Percentiles rank a stretch among this genome's conserved stretches.
Evolutionary conservation across 2,888 invertebrate species (phyloP).

Genomic region (Chloroclystis v-ata): DNA sequence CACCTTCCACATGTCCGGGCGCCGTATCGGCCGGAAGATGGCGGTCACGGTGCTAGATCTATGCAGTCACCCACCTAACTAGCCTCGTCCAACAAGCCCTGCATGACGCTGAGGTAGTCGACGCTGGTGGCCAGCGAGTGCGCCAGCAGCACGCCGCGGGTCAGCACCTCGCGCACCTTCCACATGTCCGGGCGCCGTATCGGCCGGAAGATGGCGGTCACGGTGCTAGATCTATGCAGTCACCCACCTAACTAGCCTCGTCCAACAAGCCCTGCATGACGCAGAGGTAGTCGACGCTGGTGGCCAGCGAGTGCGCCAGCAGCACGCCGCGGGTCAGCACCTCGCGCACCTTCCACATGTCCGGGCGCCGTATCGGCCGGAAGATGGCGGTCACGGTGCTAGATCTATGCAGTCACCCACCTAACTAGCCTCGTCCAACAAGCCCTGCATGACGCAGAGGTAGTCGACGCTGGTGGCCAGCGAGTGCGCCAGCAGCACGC

Average conservation of each 20-base stretch:
- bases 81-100: constrained; percentile 60
- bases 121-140: constrained; percentile 71
- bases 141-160: constrained; percentile 61
- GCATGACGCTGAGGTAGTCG: constrained; percentile 72
- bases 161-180: too few relatives aligned
- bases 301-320: constrained; percentile 67
- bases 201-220: too few relatives aligned
- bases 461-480: constrained; percentile 72
- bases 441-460: constrained; percentile 68
- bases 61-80: constrained; percentile 49
- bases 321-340: constrained; percentile 65
- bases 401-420: neutral
- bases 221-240: constrained; percentile 45
- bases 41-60: too few relatives aligned
- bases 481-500: constrained; percentile 64
- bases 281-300: constrained; percentile 69
- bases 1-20: too few relatives aligned
- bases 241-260: constrained; percentile 52
- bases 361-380: constrained; percentile 36
- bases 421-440: constrained; percentile 52
- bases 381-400: constrained; percentile 44
- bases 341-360: constrained; percentile 65
- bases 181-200: too few relatives aligned
- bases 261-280: constrained; percentile 68
- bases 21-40: too few relatives aligned